Base-by-base conservation (phyloP, 2,888 invertebrate species). In the Apodemia arnacis region DNA sequence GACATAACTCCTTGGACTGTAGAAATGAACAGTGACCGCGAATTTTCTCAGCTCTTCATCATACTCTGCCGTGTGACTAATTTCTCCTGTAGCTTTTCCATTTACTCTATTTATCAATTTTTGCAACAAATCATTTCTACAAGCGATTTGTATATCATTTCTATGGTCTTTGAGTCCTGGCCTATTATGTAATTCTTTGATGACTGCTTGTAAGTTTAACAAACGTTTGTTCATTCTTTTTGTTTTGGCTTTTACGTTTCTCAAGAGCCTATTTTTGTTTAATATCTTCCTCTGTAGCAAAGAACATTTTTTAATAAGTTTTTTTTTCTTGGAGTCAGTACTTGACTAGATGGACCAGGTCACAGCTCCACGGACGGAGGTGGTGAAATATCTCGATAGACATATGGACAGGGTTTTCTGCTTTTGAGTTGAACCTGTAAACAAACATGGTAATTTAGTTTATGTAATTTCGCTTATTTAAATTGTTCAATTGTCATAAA, bases 1-100 rank as follows among this genome's bases (percentile, higher is more conserved):
- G n/a, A 49, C n/a, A 27, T 83, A 78, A n/a, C 63, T 38, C 44
- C 83, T 69, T 49, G 83, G 78, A n/a, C 72, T 77, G 21, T 76
- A 76, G 66, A 82, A 82, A 69, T 82, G 75, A n/a, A 82, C 11
- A 24, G 82, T 75, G 31, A 82, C 31, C 21, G 82, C 63, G 3
- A 83, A 78, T 63, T 54, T 74, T 63, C 54, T 59, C 7, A 81
- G 63, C 38, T 74, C 24, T 44, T 74, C 7, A 27, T 24, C 44
- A 38, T 59, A 59, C 6, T 21, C 10, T 59, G 21, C 10, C 15
- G 59, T 21, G 10, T 59, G 59, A 59, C 4, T 59, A 8, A 59
- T 59, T 59, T 21, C 21, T 21, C 21, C 59, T 59, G 59, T 21
- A 59, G 59, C 21, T 59, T 59, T 59, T 59, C 59, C 21, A 21